A percentile compares a stretch with the other conserved stretches of the same genome.
These are phyloP conservation scores for Anaspis maculata DNA, from an alignment of 2,888 invertebrate genomes.

Conservation along the genomic window DNA sequence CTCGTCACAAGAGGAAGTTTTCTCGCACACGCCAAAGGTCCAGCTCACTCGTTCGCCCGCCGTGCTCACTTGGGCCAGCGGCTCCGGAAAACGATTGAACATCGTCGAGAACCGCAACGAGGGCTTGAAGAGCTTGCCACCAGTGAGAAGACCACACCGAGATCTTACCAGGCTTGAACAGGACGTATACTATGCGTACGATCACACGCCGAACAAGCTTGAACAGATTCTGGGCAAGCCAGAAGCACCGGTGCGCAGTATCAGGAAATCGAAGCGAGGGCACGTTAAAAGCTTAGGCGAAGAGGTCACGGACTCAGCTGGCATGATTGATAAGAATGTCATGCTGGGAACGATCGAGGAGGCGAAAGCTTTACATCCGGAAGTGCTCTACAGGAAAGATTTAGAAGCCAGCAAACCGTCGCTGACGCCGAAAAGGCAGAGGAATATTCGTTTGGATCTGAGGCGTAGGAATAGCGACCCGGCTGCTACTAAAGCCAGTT, in stretches of 20 bases:
- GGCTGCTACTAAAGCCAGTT: slow-evolving; percentile 49
- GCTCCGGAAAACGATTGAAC: slow-evolving; percentile 18
- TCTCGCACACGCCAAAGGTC: slow-evolving; percentile 14
- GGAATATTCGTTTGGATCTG: slow-evolving; percentile 42
- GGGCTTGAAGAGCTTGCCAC: slow-evolving; percentile 40
- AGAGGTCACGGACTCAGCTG: slow-evolving; percentile 41
- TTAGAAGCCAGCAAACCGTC: slow-evolving; percentile 15
- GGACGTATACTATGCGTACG: slow-evolving; percentile 29
- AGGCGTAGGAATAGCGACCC: slow-evolving; percentile 69
- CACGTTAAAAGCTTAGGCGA: slow-evolving; percentile 45
- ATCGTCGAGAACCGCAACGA: slow-evolving; percentile 12
- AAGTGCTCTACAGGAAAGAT: slow-evolving; percentile 3
- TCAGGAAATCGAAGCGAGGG: slow-evolving; percentile 31
- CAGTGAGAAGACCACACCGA: slow-evolving; percentile 44
- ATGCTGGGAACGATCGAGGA: slow-evolving; percentile 39
- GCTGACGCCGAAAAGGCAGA: slow-evolving; percentile 37
- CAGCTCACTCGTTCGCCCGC: slow-evolving; percentile 26
- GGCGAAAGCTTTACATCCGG: slow-evolving; percentile 23
- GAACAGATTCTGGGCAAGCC: slow-evolving; percentile 39
- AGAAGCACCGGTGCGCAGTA: slow-evolving; percentile 32
- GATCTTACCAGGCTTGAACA: slow-evolving; percentile 19
- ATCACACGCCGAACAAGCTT: slow-evolving; percentile 35
- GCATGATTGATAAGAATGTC: slow-evolving; percentile 27
- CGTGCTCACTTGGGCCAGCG: slow-evolving; percentile 11
- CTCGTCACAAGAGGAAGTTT: slow-evolving; percentile 13